Evolutionary conservation across 2,888 invertebrate genomes (phyloP).

Genomic region (Morpho achilles): DNA sequence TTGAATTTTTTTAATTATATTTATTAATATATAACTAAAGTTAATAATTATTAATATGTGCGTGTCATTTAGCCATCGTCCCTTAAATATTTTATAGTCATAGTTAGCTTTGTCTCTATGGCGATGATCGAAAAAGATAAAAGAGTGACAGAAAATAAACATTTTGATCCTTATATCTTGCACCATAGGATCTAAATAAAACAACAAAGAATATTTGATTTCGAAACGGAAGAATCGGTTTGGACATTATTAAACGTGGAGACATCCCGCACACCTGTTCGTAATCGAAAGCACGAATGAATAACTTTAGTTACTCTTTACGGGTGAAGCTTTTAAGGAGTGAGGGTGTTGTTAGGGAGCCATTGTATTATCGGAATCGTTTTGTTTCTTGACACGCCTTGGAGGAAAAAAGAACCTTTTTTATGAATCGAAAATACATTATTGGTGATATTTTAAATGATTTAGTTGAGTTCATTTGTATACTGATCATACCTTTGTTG

Average conservation of each 20-base stretch:
- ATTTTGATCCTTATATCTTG: not conserved
- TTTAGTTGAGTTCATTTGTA: too few relatives aligned
- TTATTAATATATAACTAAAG: too few relatives aligned
- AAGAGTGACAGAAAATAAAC: not conserved
- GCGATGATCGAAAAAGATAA: not conserved
- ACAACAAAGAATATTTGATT: conserved; percentile 1
- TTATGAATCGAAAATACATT: too few relatives aligned
- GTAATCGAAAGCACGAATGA: conserved; percentile 35
- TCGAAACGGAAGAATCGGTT: conserved; percentile 35
- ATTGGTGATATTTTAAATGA: too few relatives aligned
- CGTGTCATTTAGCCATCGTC: too few relatives aligned
- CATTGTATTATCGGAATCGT: conserved; percentile 19
- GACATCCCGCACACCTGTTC: conserved; percentile 42
- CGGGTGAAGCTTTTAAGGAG: conserved; percentile 21
- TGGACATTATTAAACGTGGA: conserved; percentile 33
- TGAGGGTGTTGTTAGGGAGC: conserved; percentile 18
- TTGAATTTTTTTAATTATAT: too few relatives aligned
- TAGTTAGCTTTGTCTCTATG: not conserved
- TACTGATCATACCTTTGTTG: too few relatives aligned
- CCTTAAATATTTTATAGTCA: too few relatives aligned
- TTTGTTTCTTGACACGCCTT: conserved; percentile 21
- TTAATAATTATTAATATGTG: too few relatives aligned
- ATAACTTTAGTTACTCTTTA: conserved; percentile 29
- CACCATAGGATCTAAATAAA: not conserved
- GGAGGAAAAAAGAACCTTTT: conserved; percentile 6